These are phyloP conservation scores for Clanis bilineata DNA, from an alignment of 2,888 invertebrate species.

Conservation along the genomic window DNA sequence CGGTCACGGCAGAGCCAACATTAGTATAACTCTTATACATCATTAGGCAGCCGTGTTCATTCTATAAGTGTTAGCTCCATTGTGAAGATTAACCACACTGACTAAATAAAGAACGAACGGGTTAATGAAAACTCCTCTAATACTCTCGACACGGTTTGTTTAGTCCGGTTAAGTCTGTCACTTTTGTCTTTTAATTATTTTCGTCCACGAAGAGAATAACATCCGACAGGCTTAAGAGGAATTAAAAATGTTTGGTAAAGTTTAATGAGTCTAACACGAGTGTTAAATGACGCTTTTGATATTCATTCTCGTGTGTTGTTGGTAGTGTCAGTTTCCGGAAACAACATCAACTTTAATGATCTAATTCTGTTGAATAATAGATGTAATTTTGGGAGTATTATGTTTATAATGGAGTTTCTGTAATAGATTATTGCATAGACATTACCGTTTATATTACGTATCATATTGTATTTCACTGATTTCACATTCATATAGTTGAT, in stretches of 20 bases:
- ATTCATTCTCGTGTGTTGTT: background rate
- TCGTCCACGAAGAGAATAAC: background rate
- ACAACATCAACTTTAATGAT: background rate
- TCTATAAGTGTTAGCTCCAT: background rate
- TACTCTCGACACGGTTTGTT: background rate
- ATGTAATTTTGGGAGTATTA: background rate
- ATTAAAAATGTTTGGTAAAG: background rate
- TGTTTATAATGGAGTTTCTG: background rate
- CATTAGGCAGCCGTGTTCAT: background rate
- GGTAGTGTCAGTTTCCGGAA: no score
- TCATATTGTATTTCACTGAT: no score
- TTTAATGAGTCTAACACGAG: background rate
- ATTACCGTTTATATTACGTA: background rate
- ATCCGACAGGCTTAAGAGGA: background rate
- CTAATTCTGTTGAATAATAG: background rate
- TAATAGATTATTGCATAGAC: background rate
- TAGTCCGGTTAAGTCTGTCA: background rate
- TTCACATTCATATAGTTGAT: no score
- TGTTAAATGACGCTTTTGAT: background rate
- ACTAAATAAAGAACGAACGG: constrained; percentile 5
- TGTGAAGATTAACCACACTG: background rate
- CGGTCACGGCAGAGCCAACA: background rate
- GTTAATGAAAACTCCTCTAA: background rate
- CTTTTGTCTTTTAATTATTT: background rate
- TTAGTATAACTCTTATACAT: constrained; percentile 8